Base-by-base conservation (phyloP, 1,140 invertebrate species). In the Mactra quadrangularis region DNA sequence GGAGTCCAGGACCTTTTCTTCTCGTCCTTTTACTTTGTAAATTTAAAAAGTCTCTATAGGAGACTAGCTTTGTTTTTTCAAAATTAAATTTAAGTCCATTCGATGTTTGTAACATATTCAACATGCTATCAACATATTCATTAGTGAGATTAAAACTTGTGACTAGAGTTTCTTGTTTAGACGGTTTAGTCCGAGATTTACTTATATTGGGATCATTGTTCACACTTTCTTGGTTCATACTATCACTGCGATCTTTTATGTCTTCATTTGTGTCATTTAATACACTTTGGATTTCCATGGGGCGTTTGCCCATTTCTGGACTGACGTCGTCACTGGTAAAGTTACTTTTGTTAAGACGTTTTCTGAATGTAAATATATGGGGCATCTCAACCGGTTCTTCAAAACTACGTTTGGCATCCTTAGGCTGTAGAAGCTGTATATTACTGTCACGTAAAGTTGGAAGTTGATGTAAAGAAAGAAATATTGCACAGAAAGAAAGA, bases 61-160 rank as follows among this genome's bases (percentile, higher is more conserved):
- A 19, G n/a, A 75, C 71, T 13, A 33, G 31, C 22, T 52, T 62
- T 7, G 60, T 75, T 45, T 75, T 82, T 38, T 82, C 79, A 74
- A 82, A 82, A 52, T 82, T 82, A 45, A 82, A 82, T 31, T 82
- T 82, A 50, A 82, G 53, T 64, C 79, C 79, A 38, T 82, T 82
- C 47, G 79, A 60, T 29, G 70, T 72, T 31, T 82, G 79, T 41
- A 82, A 55, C 11, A 19, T 53, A 31, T 82, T 11, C 55, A 82
- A 66, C 59, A 82, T 35, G 9, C 27, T 72, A 55, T 82, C 79
- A 47, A 82, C 79, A 27, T 47, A 45, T 17, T 47, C 29, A 66
- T 72, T 64, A 15, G 79, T 64, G 6, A 74, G 13, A 74, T 82
- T 82, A 22, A 35, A 55, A 75, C 38, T 53, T n/a, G 13, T 11